Evolutionary conservation across 2,797 vertebrate genomes (phyloP).

Genomic region (Hydrolagus colliei): DNA sequence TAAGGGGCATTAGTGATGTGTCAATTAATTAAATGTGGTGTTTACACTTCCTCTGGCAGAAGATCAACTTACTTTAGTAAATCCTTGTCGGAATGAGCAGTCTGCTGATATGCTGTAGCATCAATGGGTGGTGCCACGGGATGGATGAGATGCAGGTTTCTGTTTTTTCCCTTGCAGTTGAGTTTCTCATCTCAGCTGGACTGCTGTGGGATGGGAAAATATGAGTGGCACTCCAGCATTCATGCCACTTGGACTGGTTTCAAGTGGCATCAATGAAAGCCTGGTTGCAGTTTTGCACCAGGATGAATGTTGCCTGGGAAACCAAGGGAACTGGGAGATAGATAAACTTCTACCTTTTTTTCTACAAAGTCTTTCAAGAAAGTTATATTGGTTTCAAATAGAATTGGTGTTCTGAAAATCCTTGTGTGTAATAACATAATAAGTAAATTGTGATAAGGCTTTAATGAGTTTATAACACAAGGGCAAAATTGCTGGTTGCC

Average conservation of each 20-base stretch:
- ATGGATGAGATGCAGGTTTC: neutral
- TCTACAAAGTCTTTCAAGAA: neutral
- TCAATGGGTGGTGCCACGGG: neutral
- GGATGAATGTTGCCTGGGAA: neutral
- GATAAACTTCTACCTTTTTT: neutral
- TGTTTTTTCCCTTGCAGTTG: neutral
- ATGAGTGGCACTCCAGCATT: neutral
- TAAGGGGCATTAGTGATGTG: constrained; percentile 22
- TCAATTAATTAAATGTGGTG: neutral
- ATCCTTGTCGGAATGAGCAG: constrained; percentile 28
- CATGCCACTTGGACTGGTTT: no score
- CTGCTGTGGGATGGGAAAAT: neutral
- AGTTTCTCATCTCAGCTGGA: neutral
- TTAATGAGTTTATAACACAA: no score
- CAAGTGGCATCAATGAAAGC: neutral
- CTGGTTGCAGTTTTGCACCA: neutral
- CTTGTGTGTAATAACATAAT: no score
- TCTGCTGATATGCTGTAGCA: neutral
- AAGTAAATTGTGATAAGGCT: no score
- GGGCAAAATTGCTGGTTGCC: no score
- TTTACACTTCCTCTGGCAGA: neutral
- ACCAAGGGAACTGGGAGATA: neutral
- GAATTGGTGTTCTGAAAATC: neutral
- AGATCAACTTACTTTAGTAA: constrained; percentile 38
- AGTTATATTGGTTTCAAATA: neutral